Conservation (phyloP, 2,113 vertebrate species). For the Eptesicus fuscus region DNA sequence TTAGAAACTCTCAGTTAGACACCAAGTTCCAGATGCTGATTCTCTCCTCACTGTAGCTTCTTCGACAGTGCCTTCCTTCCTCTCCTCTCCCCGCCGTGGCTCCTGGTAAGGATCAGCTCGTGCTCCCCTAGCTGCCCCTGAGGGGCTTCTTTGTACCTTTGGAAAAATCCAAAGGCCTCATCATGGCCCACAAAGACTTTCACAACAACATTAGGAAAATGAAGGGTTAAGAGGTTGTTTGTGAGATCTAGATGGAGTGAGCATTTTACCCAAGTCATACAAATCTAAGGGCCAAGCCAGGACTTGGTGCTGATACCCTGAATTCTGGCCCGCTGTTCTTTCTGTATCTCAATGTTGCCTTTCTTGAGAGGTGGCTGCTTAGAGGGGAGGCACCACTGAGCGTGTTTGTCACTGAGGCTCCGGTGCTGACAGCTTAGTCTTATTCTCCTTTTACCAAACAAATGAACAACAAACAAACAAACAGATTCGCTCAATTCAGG, state of each 20-base stretch:
- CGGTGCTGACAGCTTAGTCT: neutral
- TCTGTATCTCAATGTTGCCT: neutral
- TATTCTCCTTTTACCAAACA: neutral
- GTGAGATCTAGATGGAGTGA: neutral
- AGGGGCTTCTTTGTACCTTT: neutral
- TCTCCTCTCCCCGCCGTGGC: neutral
- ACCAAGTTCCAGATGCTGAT: neutral
- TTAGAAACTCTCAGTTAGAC: neutral
- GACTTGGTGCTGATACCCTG: neutral
- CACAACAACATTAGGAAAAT: neutral
- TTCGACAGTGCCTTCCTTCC: no score
- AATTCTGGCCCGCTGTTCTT: neutral
- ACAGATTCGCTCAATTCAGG: neutral
- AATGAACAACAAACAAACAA: neutral
- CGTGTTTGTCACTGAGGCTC: neutral
- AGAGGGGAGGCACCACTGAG: neutral
- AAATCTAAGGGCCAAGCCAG: neutral
- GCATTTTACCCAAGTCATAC: neutral
- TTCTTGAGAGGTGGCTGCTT: neutral
- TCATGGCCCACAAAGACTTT: neutral
- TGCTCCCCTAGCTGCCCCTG: neutral
- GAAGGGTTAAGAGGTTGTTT: neutral
- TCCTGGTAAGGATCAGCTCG: neutral
- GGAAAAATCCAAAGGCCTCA: neutral
- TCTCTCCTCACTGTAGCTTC: neutral